phyloP scores from a whole-genome alignment of 2,888 invertebrate species.

The Fragum whitleyi region DNA sequence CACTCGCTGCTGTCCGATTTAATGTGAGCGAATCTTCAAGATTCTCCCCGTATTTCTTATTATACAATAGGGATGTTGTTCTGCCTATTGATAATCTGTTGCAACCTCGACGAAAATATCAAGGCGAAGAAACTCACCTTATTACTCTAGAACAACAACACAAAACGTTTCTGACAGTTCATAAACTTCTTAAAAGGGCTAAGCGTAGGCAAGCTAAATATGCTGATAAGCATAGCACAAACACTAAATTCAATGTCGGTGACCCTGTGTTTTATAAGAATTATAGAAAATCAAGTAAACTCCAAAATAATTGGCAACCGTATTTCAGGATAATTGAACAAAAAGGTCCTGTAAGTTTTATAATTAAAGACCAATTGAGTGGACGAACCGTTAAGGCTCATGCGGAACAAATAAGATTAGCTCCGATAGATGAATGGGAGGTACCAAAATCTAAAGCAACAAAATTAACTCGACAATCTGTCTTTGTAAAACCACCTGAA shows the following conservation, averaged over 20 bases:
- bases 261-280: constrained; percentile 36
- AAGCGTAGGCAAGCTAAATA: constrained; percentile 53
- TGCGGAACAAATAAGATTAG: not conserved
- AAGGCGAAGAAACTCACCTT: constrained; percentile 2
- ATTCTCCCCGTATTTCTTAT: constrained; percentile 48
- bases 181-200: constrained; percentile 38
- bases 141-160: no score
- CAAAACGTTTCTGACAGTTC: constrained; percentile 44
- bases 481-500: no score
- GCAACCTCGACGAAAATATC: constrained; percentile 4
- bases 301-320: no score
- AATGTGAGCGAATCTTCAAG: constrained; percentile 44
- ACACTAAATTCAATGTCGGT: constrained; percentile 28
- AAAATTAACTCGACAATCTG: no score
- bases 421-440: no score
- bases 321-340: not conserved
- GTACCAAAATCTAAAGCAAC: not conserved
- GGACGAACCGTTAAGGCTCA: no score
- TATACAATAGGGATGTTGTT: constrained; percentile 56
- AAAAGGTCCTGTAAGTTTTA: constrained; percentile 3
- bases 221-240: constrained; percentile 50
- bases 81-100: constrained; percentile 40
- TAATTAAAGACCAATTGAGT: no score
- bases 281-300: constrained; percentile 25
- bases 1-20: constrained; percentile 53